These are phyloP conservation scores for Scaptomyza hsui DNA, from an alignment of 1,140 invertebrate genomes.

Conservation along the genomic window DNA sequence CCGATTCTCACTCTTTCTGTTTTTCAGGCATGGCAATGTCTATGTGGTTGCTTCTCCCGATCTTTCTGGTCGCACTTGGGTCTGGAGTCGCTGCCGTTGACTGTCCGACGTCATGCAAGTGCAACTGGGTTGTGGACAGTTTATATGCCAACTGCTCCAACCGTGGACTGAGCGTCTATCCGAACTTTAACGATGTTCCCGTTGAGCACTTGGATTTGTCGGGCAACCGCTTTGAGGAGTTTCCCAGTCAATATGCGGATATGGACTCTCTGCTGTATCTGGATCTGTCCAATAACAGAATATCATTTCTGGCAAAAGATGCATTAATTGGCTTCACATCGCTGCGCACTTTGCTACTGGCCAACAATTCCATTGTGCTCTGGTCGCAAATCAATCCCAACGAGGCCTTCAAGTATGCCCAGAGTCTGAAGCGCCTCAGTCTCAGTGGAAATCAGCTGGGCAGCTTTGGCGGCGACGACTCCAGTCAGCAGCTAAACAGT, in stretches of 20 bases:
- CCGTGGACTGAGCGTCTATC: slow-evolving; percentile 82
- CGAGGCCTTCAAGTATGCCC: slow-evolving; percentile 82
- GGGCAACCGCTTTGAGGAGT: slow-evolving; percentile 85
- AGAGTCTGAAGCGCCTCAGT: slow-evolving; percentile 84
- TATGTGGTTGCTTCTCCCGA: not conserved
- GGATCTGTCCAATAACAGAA: slow-evolving; percentile 86
- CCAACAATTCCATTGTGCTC: slow-evolving; percentile 85
- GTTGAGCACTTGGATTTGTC: slow-evolving; percentile 85
- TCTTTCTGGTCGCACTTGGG: not conserved
- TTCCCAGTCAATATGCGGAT: slow-evolving; percentile 84
- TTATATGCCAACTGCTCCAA: slow-evolving; percentile 84
- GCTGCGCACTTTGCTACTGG: slow-evolving; percentile 85
- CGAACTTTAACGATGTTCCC: slow-evolving; percentile 84
- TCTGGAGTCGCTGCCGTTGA: slow-evolving; percentile 37
- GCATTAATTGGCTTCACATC: slow-evolving; percentile 85
- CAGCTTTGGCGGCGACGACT: slow-evolving; percentile 84
- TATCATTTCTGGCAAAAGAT: slow-evolving; percentile 82
- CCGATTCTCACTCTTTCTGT: not conserved
- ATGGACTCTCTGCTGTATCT: slow-evolving; percentile 85
- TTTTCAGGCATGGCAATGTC: slow-evolving; percentile 43
- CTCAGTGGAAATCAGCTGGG: slow-evolving; percentile 85
- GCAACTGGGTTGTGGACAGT: slow-evolving; percentile 73
- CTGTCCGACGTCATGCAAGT: slow-evolving; percentile 78
- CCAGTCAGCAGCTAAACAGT: slow-evolving; percentile 78
- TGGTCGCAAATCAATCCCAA: slow-evolving; percentile 85